Percentiles rank a stretch among this genome's conserved stretches.
phyloP scores from a whole-genome alignment of 2,888 invertebrate species.

The Disparrhopalites patrizii region DNA sequence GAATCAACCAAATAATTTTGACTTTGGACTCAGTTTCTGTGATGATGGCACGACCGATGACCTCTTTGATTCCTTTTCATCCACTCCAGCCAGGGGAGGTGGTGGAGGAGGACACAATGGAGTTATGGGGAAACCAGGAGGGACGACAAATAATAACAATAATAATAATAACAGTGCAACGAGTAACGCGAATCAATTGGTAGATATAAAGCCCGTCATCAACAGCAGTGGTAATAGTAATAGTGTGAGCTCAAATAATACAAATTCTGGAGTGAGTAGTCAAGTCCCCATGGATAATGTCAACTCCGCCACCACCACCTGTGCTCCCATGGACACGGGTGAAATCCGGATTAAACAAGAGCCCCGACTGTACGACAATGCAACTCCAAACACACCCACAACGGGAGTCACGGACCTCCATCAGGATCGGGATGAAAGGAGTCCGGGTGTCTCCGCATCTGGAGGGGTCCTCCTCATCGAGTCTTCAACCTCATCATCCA shows the following conservation, averaged over 20 bases:
- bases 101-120: background rate
- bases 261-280: background rate
- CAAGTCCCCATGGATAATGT: conserved; percentile 4
- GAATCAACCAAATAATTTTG: conserved; percentile 43
- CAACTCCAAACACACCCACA: background rate
- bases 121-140: background rate
- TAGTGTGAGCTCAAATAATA: conserved; percentile 9
- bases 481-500: background rate
- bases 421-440: conserved; percentile 21
- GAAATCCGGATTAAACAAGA: conserved; percentile 39
- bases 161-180: conserved; percentile 26
- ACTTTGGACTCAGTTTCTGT: conserved; percentile 48
- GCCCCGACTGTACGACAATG: conserved; percentile 32
- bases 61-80: conserved; percentile 45
- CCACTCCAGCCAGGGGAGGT: background rate
- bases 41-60: conserved; percentile 48
- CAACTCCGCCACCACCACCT: background rate
- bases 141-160: background rate
- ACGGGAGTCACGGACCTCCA: background rate
- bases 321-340: conserved; percentile 26
- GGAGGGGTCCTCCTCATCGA: conserved; percentile 22
- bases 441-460: conserved; percentile 26
- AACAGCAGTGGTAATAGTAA: conserved; percentile 4
- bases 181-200: too few relatives aligned
- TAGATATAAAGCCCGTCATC: too few relatives aligned